Conservation (phyloP, 2,888 invertebrate genomes). For the Myopa tessellatipennis region DNA sequence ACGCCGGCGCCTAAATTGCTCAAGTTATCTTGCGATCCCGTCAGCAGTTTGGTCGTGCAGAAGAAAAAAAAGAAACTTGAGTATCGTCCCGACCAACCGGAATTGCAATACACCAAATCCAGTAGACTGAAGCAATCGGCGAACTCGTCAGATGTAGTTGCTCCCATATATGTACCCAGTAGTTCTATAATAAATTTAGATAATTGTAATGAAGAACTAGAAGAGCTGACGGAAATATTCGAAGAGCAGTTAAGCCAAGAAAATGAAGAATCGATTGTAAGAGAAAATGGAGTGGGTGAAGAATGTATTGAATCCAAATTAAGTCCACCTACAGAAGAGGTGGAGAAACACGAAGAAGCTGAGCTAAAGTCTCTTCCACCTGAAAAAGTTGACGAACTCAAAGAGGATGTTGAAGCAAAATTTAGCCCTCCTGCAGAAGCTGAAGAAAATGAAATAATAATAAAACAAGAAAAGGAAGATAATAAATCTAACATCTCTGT, state of each 20-base stretch:
- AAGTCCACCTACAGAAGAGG: background rate
- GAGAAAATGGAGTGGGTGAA: constrained; percentile 18
- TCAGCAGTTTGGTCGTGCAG: constrained; percentile 48
- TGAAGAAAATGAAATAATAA: constrained; percentile 5
- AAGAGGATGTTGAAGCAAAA: background rate
- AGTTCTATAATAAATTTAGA: constrained; percentile 48
- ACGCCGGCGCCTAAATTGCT: constrained; percentile 64
- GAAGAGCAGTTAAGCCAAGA: constrained; percentile 44
- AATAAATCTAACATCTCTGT: constrained; percentile 18
- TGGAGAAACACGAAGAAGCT: constrained; percentile 7
- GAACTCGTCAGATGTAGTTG: constrained; percentile 44
- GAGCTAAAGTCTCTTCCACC: background rate
- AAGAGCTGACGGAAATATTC: constrained; percentile 53
- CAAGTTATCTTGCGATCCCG: constrained; percentile 55
- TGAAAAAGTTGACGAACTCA: background rate
- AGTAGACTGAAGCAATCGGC: constrained; percentile 21
- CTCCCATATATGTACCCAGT: constrained; percentile 63
- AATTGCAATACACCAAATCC: constrained; percentile 51
- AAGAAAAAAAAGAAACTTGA: constrained; percentile 63
- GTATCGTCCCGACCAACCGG: constrained; percentile 67
- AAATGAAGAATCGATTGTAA: constrained; percentile 23
- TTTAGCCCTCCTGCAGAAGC: background rate
- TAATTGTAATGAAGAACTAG: constrained; percentile 54
- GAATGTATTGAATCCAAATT: background rate
- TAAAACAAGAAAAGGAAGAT: constrained; percentile 23